Evolutionary conservation across 1,140 invertebrate genomes (phyloP).

Genomic region (Drosophila seguyi): DNA sequence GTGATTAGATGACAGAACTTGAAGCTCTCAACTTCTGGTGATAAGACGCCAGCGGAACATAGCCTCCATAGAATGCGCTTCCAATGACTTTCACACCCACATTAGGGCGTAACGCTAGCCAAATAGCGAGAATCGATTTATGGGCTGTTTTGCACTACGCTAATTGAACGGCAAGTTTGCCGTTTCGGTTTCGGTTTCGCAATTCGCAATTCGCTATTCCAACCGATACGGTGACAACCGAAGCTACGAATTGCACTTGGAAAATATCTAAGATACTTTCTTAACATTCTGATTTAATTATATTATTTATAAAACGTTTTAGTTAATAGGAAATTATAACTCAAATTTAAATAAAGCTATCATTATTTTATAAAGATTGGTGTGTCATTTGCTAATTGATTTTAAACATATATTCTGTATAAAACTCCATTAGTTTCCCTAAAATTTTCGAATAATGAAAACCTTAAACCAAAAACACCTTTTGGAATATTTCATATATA

Average conservation of each 20-base stretch:
- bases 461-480: background rate
- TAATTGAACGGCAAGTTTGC: constrained; percentile 77
- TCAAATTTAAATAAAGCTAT: background rate
- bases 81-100: constrained; percentile 51
- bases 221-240: constrained; percentile 21
- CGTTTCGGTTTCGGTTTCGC: constrained; percentile 28
- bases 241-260: constrained; percentile 13
- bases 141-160: constrained; percentile 68
- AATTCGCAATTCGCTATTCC: constrained; percentile 49
- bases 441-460: too few species aligned
- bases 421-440: too few species aligned
- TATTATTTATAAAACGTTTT: background rate
- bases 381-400: background rate
- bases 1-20: constrained; percentile 15
- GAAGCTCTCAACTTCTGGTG: background rate
- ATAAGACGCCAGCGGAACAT: constrained; percentile 22
- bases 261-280: constrained; percentile 2
- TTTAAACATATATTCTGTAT: too few species aligned
- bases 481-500: background rate
- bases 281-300: background rate
- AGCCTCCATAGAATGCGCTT: constrained; percentile 21
- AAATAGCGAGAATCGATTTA: constrained; percentile 63
- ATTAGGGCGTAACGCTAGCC: constrained; percentile 51
- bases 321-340: background rate
- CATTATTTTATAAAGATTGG: background rate